A percentile compares a stretch with the other conserved stretches of the same genome.
phyloP scores from a whole-genome alignment of 2,797 vertebrate species.

The Microctenopoma stevenorrisi region DNA sequence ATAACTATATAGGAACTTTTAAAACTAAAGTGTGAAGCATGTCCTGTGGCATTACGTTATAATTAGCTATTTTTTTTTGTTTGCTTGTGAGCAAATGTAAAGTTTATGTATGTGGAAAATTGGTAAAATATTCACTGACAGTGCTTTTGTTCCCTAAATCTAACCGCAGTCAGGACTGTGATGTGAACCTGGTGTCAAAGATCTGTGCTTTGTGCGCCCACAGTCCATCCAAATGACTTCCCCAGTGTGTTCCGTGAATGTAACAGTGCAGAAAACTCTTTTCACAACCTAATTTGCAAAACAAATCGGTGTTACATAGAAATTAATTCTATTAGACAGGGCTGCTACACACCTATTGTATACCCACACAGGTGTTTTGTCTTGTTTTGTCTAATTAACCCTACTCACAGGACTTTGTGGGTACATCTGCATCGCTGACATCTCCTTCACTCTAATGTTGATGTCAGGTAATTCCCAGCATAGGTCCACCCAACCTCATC shows the following conservation, averaged over 20 bases:
- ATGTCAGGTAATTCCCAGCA: not conserved
- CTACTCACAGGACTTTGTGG: not conserved
- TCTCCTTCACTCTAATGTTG: too few relatives aligned
- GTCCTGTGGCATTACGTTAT: too few relatives aligned
- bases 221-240: too few relatives aligned
- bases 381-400: not conserved
- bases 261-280: too few relatives aligned
- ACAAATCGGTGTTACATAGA: not conserved
- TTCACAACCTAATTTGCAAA: not conserved
- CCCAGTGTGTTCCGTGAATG: too few relatives aligned
- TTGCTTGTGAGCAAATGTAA: too few relatives aligned
- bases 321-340: not conserved
- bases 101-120: too few relatives aligned
- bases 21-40: too few relatives aligned
- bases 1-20: too few relatives aligned
- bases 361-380: not conserved
- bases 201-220: not conserved
- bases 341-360: not conserved
- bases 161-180: not conserved
- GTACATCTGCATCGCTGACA: not conserved
- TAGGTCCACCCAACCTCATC: not conserved
- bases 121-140: too few relatives aligned
- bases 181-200: not conserved
- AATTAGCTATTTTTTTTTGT: too few relatives aligned
- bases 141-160: not conserved